Percentiles rank a stretch among this genome's conserved stretches.
Evolutionary conservation across 2,797 vertebrate genomes (phyloP).

Genomic region (Tapirus indicus): DNA sequence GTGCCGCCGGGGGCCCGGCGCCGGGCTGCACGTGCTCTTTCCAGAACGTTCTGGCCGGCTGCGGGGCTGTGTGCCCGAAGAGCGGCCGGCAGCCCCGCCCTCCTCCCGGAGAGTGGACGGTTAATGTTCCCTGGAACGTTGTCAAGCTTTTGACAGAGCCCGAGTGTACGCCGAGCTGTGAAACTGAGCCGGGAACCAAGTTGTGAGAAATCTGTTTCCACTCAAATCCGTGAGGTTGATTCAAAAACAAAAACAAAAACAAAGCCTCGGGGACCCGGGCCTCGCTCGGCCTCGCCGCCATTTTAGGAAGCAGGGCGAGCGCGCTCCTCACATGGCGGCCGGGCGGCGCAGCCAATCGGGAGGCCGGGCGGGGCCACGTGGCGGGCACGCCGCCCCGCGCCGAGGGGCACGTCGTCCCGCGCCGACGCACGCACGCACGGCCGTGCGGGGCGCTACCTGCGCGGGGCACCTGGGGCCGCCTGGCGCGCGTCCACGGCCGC

Average conservation of each 20-base stretch:
- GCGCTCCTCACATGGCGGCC: constrained; percentile 96
- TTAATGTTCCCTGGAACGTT: constrained; percentile 95
- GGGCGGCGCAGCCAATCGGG: constrained; percentile 91
- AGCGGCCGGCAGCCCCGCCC: too few species aligned
- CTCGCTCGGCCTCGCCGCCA: constrained; percentile 89
- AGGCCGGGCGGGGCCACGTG: too few species aligned
- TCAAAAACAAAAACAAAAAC: constrained; percentile 83
- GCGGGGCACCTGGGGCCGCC: too few species aligned
- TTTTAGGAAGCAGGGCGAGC: constrained; percentile 93
- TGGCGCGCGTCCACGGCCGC: too few species aligned
- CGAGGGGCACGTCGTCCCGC: too few species aligned
- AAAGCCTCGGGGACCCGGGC: constrained; percentile 73
- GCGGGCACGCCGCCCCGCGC: too few species aligned
- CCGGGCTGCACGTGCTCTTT: too few species aligned
- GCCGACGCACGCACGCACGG: constrained; percentile 32
- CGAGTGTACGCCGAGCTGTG: constrained; percentile 91
- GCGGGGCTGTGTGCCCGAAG: too few species aligned
- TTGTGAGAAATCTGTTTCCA: constrained; percentile 95
- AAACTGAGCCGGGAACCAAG: constrained; percentile 90
- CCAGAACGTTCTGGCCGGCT: too few species aligned
- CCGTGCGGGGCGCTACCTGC: constrained; percentile 83
- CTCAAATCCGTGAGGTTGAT: constrained; percentile 92
- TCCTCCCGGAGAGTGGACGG: constrained; percentile 90
- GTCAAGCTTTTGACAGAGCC: constrained; percentile 93
- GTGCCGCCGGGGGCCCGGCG: too few species aligned